These are phyloP conservation scores for Scomber japonicus DNA, from an alignment of 2,113 vertebrate species.

Conservation along the genomic window DNA sequence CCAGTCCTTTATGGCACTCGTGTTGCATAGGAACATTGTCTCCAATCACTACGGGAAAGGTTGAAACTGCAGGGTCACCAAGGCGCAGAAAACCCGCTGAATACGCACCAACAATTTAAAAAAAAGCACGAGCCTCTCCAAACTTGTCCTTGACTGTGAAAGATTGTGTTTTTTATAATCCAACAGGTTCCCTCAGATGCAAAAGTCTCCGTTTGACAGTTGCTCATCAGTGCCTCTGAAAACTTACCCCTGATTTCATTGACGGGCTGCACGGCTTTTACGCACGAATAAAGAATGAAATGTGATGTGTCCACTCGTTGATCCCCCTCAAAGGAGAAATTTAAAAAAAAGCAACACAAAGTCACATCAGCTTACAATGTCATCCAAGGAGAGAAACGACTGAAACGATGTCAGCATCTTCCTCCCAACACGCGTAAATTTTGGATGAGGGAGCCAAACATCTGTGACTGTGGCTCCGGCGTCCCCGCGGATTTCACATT, in stretches of 20 bases:
- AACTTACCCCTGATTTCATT: constrained; percentile 30
- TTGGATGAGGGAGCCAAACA: background rate
- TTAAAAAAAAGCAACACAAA: background rate
- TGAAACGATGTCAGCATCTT: background rate
- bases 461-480: background rate
- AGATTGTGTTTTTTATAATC: constrained; percentile 18
- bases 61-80: background rate
- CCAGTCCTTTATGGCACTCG: constrained; percentile 91
- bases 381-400: background rate
- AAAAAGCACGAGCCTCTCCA: background rate
- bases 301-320: background rate
- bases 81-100: constrained; percentile 10
- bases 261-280: constrained; percentile 45
- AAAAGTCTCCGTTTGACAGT: constrained; percentile 14
- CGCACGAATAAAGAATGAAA: constrained; percentile 33
- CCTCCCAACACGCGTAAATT: background rate
- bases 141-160: constrained; percentile 2
- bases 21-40: constrained; percentile 88
- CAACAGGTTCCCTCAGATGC: constrained; percentile 39
- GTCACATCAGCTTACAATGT: background rate
- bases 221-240: constrained; percentile 28
- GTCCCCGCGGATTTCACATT: background rate
- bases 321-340: constrained; percentile 6
- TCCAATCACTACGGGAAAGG: background rate
- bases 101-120: too few relatives aligned